Base-by-base conservation (phyloP, 2,797 vertebrate genomes). In the Myiothlypis chrysogaster region DNA sequence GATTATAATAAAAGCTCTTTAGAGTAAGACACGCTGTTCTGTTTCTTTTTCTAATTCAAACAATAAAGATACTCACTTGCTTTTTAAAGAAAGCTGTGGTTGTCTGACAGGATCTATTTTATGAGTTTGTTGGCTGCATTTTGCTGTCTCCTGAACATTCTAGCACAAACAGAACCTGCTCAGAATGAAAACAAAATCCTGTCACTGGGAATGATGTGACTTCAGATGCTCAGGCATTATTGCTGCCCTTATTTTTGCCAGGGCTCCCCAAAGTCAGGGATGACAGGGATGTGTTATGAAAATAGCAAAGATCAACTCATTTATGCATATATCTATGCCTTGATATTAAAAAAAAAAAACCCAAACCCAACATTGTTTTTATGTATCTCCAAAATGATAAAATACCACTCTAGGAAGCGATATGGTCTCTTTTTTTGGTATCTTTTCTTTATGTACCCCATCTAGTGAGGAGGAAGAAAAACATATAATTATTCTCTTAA, bases 71-170 rank as follows among this genome's bases (percentile, higher is more conserved):
- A 46, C 16, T 90, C 1, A 0, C 65, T 80, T 77, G 47, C 44
- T 83, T 78, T 93, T 85, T 87, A 55, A 83, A 88, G 71, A 81
- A 76, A 89, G 30, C 57, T 28, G 17, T 68, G 55, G 43, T 69
- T 93, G 60, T 96, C 92, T 97, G 89, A 90, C 66, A 93, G 11
- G 56, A 82, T 87, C 66, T 94, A 66, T 87, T 92, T 90, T 63
- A 50, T 90, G 66, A 85, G 30, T 83, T 78, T 83, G 20, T 73
- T 94, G 82, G 72, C 87, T 89, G 71, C 59, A 46, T 90, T 89
- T 57, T 87, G 19, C 86, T 70, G 52, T 82, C 53, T 89, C 41
- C 56, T 89, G 83, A 93, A 79, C 53, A 30, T 85, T 92, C 75
- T 69, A 92, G 78, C 56, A 90, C 64, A 89, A 92, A 84, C 39